phyloP scores from a whole-genome alignment of 2,888 invertebrate genomes.

The Tolmerus cingulatus region DNA sequence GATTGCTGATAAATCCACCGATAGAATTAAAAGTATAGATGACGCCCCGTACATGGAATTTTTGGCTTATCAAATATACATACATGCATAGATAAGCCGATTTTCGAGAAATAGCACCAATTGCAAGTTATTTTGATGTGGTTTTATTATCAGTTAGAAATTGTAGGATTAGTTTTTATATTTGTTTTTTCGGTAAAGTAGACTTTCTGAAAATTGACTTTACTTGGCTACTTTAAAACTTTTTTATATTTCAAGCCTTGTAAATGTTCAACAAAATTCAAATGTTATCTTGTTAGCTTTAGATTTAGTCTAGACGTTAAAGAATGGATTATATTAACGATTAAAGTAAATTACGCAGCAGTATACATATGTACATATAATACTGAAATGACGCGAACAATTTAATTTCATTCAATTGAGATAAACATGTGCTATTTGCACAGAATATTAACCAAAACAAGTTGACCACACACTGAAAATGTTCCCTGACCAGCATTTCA shows the following conservation, averaged over 20 bases:
- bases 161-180: neutral
- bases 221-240: neutral
- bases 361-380: neutral
- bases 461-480: neutral
- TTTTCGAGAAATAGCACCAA: neutral
- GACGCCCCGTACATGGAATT: neutral
- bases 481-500: no score
- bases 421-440: neutral
- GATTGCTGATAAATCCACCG: neutral
- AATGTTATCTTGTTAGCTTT: neutral
- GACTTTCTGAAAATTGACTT: neutral
- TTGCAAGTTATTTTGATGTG: neutral
- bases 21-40: neutral
- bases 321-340: neutral
- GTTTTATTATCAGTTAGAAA: neutral
- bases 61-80: neutral
- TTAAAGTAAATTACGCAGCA: neutral
- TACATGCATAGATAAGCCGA: neutral
- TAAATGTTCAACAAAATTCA: neutral
- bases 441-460: neutral
- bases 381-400: neutral
- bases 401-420: no score
- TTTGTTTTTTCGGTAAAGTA: neutral
- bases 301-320: neutral
- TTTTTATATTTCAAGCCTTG: neutral